These are phyloP conservation scores for Mayetiola destructor DNA, from an alignment of 2,888 invertebrate genomes.

Conservation along the genomic window DNA sequence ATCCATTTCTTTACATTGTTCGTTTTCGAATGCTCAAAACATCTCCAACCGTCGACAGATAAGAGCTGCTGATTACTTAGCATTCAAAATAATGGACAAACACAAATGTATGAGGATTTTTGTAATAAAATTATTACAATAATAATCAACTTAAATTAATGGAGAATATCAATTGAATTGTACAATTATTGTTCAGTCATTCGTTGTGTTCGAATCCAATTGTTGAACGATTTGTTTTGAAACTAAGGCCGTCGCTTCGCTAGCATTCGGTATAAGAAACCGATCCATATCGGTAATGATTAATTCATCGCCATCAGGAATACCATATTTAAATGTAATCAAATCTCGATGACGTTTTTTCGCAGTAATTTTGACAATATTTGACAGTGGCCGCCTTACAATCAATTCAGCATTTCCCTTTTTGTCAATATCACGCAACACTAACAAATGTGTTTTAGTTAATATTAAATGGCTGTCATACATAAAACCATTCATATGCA, in stretches of 20 bases:
- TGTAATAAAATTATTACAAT: too few relatives aligned
- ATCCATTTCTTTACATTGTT: too few relatives aligned
- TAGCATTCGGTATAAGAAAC: constrained; percentile 82
- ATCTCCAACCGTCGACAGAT: too few relatives aligned
- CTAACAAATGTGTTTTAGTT: constrained; percentile 71
- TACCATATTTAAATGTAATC: constrained; percentile 93
- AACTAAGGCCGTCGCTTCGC: constrained; percentile 75
- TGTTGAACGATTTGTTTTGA: constrained; percentile 73
- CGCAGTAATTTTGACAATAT: constrained; percentile 93
- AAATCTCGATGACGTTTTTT: constrained; percentile 89
- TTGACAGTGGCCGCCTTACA: constrained; percentile 72
- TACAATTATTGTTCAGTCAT: too few relatives aligned
- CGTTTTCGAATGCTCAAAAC: too few relatives aligned
- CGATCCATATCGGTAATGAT: constrained; percentile 81
- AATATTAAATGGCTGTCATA: constrained; percentile 78
- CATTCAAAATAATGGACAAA: too few relatives aligned
- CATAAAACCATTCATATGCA: constrained; percentile 76
- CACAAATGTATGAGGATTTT: too few relatives aligned
- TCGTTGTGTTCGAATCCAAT: too few relatives aligned
- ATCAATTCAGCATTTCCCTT: constrained; percentile 73
- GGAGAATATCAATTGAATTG: too few relatives aligned
- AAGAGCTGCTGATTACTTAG: too few relatives aligned
- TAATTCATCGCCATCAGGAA: constrained; percentile 63
- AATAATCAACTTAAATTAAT: too few relatives aligned
- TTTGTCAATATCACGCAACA: constrained; percentile 64